Percentiles rank a stretch among this genome's conserved stretches.
Evolutionary conservation across 2,888 invertebrate species (phyloP).

Genomic region (Epinotia nisella): DNA sequence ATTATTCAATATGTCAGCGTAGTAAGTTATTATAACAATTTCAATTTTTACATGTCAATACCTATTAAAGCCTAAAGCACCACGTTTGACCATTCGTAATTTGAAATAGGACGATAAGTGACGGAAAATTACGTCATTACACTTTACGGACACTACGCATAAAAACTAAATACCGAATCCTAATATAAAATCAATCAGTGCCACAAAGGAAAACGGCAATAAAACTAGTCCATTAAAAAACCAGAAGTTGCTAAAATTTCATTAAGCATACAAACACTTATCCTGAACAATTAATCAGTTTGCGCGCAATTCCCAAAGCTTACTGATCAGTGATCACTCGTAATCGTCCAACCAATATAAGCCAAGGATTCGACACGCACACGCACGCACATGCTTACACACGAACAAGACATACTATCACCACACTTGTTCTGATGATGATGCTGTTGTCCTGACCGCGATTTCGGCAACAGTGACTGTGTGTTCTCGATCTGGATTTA

Average conservation of each 20-base stretch:
- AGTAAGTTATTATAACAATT: too few species aligned
- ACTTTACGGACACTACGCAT: neutral
- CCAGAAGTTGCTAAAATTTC: constrained; percentile 23
- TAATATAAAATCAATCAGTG: constrained; percentile 24
- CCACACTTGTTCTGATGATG: neutral
- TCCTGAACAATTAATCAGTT: constrained; percentile 40
- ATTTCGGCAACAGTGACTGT: too few species aligned
- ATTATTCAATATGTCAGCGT: too few species aligned
- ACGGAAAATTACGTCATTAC: neutral
- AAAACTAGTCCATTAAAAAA: constrained; percentile 29
- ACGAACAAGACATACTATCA: neutral
- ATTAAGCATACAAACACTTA: constrained; percentile 27
- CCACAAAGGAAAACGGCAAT: constrained; percentile 27
- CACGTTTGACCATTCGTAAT: neutral
- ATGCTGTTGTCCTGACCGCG: too few species aligned
- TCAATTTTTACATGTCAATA: too few species aligned
- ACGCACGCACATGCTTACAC: neutral
- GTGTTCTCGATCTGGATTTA: too few species aligned
- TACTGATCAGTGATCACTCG: neutral
- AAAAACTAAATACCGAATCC: constrained; percentile 13
- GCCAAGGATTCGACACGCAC: neutral
- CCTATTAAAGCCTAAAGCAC: too few species aligned
- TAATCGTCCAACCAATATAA: neutral
- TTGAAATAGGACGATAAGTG: neutral
- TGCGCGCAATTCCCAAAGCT: neutral